phyloP scores from a whole-genome alignment of 2,113 vertebrate genomes.

The Oryzias woworae region DNA sequence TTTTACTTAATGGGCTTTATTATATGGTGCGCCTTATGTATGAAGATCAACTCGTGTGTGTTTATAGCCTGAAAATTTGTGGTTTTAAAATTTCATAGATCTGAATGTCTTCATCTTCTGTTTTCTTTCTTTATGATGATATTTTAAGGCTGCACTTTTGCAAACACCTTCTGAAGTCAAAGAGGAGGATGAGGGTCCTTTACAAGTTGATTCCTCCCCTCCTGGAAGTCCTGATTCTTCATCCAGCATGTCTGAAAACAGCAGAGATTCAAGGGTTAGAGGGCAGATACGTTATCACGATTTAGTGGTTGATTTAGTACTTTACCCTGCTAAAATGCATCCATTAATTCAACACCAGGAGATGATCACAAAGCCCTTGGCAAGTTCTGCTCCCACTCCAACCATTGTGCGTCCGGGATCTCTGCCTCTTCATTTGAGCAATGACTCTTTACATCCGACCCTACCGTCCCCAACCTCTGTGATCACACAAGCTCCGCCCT shows the following conservation, averaged over 20 bases:
- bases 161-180: constrained; percentile 86
- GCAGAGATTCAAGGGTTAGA: constrained; percentile 66
- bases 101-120: not conserved
- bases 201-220: constrained; percentile 91
- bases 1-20: too few relatives aligned
- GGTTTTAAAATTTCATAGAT: not conserved
- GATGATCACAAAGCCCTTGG: constrained; percentile 78
- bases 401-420: constrained; percentile 94
- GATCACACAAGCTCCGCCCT: constrained; percentile 95
- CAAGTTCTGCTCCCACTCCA: constrained; percentile 87
- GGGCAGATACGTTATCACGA: constrained; percentile 2
- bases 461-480: constrained; percentile 95
- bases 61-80: constrained; percentile 1
- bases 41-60: too few relatives aligned
- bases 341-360: constrained; percentile 68
- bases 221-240: constrained; percentile 85
- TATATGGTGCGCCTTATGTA: too few relatives aligned
- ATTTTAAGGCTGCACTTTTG: constrained; percentile 59
- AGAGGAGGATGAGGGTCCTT: constrained; percentile 88
- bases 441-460: constrained; percentile 88
- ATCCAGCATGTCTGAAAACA: constrained; percentile 78
- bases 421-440: constrained; percentile 88
- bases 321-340: not conserved
- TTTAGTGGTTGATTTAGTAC: not conserved
- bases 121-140: constrained; percentile 18